Evolutionary conservation across 2,888 invertebrate species (phyloP), one percentile per base, ranked within the genome.

Genomic region (Steinernema hermaphroditum): DNA sequence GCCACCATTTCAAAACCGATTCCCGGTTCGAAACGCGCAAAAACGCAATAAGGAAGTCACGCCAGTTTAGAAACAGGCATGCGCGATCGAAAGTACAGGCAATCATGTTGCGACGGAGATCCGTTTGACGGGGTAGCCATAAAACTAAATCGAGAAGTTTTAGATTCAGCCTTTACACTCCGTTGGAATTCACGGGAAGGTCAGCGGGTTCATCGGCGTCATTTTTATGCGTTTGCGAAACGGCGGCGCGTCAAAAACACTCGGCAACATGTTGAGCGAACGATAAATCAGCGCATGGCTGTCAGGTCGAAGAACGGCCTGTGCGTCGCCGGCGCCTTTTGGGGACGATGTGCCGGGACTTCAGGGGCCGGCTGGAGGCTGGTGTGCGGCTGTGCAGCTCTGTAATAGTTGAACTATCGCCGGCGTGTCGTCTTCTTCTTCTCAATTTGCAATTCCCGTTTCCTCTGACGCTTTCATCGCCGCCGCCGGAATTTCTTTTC

Each of bases 381-480:
- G 50, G 24, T 50, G 50, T 24, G 50, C 12, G 19, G 24, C 22
- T 8, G 12, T 50, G 50, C 50, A 50, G 22, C 50, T 24, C 22
- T 50, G 50, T 22, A 50, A 50, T 50, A 50, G 50, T 50, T 50
- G 50, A 50, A 50, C 50, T 50, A 24, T 50, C 50, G 50, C 50
- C 50, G 24, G 50, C 50, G 50, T 22, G 22, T 22, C 22, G 4
- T 22, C 24, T 50, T 22, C 50, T 1, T 50, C 50, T 50, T 27
- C 34, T 19, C 62, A 62, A 62, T 62, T 62, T 62, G 62, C 62
- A 62, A 62, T 62, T 62, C 62, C 32, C 62, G 62, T 62, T 62
- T 62, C 29, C 32, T 32, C 32, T 62, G 62, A n/a, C 62, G 62
- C 62, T 62, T 62, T 62, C 32, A 62, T 62, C 62, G 62, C 62